Evolutionary conservation across 2,797 vertebrate genomes (phyloP).

Genomic region (Galagoides demidoff): DNA sequence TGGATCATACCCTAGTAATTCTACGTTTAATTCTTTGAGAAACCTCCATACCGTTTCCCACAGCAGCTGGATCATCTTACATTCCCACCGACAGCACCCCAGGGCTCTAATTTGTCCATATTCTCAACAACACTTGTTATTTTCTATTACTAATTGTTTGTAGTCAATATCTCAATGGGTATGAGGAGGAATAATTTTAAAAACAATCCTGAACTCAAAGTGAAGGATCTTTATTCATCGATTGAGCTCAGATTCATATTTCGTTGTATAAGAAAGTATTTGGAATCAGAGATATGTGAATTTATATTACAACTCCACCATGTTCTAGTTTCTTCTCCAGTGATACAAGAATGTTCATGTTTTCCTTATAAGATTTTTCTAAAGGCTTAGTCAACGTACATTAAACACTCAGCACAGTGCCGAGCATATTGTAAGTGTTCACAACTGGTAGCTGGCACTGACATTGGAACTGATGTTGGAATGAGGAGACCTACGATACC

Average conservation of each 20-base stretch:
- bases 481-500: neutral
- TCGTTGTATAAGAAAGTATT: neutral
- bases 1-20: neutral
- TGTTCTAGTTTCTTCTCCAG: slow-evolving; percentile 12
- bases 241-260: neutral
- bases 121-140: neutral
- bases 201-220: neutral
- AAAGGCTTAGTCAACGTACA: slow-evolving; percentile 1
- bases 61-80: neutral
- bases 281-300: neutral
- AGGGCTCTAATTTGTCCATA: neutral
- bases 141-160: neutral
- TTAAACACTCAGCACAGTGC: neutral
- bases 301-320: neutral
- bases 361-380: slow-evolving; percentile 32
- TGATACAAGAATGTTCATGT: neutral
- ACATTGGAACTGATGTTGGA: neutral
- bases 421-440: neutral
- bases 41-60: neutral
- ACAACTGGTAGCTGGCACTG: neutral
- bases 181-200: neutral
- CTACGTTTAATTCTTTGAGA: neutral
- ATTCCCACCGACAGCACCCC: neutral
- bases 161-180: neutral
- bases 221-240: neutral